Percentiles rank a stretch among this genome's conserved stretches.
These are phyloP conservation scores for Drymodes brunneopygia DNA, from an alignment of 2,113 vertebrate species.

Conservation along the genomic window DNA sequence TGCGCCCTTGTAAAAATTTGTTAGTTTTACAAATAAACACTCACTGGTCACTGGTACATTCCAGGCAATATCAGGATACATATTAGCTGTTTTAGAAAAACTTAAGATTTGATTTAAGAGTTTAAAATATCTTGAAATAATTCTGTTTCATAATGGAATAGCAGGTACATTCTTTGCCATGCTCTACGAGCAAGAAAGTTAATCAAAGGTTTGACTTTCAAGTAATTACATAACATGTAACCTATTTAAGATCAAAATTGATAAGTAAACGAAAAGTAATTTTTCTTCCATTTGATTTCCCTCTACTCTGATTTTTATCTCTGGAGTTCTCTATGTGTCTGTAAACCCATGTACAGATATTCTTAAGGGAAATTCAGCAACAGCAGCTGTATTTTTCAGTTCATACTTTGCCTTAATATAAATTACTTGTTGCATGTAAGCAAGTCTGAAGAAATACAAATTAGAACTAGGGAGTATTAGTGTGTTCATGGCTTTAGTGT, in stretches of 20 bases:
- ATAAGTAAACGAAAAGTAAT: background rate
- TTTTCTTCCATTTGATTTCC: background rate
- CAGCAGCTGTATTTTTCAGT: background rate
- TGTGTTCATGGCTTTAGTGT: background rate
- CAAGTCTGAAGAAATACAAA: background rate
- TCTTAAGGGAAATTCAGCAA: background rate
- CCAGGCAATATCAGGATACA: background rate
- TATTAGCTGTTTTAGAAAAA: background rate
- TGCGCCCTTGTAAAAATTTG: background rate
- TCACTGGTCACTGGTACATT: background rate
- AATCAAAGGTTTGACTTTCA: background rate
- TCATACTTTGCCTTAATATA: background rate
- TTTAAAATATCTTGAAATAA: background rate
- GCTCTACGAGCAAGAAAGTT: background rate
- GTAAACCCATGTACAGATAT: background rate
- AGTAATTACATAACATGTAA: background rate
- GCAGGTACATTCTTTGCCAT: background rate
- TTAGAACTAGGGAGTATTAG: background rate
- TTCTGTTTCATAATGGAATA: background rate
- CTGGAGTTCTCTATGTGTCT: background rate
- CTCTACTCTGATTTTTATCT: background rate
- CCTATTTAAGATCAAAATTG: background rate
- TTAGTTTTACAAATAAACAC: background rate
- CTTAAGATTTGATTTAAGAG: background rate
- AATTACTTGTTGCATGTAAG: background rate